Evolutionary conservation across 2,113 vertebrate species (phyloP).

Genomic region (Laticauda colubrina): DNA sequence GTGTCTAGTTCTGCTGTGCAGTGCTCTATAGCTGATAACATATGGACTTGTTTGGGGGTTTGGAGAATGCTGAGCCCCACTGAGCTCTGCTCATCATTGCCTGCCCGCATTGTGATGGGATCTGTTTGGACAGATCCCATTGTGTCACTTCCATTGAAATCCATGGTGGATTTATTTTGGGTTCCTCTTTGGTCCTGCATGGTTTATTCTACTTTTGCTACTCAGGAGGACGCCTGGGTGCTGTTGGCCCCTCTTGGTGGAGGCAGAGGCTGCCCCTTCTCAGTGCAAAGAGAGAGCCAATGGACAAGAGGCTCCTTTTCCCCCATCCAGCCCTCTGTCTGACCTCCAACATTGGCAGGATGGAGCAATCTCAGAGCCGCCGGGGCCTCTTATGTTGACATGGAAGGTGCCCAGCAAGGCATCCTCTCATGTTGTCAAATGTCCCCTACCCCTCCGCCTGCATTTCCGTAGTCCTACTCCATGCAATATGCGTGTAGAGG

Average conservation of each 20-base stretch:
- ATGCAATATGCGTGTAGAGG: background rate
- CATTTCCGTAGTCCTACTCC: constrained; percentile 13
- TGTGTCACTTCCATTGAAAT: background rate
- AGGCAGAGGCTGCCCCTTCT: background rate
- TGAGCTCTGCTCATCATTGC: background rate
- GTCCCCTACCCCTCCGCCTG: background rate
- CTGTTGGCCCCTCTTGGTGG: background rate
- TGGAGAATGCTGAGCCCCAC: background rate
- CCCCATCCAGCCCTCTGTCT: background rate
- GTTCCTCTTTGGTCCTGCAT: background rate
- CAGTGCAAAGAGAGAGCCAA: background rate
- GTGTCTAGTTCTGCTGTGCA: too few relatives aligned
- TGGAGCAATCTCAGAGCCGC: background rate
- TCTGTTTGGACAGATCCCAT: background rate
- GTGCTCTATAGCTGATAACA: background rate
- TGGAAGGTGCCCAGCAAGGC: background rate
- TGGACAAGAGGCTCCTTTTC: background rate
- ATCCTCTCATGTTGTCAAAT: background rate
- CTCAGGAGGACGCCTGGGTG: too few relatives aligned
- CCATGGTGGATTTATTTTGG: background rate
- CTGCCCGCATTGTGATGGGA: background rate
- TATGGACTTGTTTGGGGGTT: background rate
- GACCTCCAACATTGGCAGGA: too few relatives aligned
- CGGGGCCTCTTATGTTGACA: background rate
- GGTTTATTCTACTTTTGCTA: background rate